phyloP scores from a whole-genome alignment of 2,888 invertebrate species.

The Eristalinus aeneus region DNA sequence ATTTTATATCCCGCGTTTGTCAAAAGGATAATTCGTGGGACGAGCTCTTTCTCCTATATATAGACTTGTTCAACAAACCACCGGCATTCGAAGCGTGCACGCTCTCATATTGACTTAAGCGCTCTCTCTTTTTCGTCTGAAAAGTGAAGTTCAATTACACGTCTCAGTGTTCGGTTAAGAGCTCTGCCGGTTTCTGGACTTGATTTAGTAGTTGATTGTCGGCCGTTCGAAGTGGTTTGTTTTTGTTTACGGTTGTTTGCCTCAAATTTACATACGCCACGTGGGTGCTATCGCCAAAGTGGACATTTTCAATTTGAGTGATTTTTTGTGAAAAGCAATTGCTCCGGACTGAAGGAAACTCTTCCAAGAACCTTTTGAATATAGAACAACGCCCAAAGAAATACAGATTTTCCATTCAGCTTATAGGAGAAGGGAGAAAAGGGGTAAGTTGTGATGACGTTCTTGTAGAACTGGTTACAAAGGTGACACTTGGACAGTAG shows the following conservation, averaged over 20 bases:
- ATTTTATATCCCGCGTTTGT: no score
- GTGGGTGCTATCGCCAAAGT: conserved; percentile 53
- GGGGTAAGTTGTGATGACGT: not conserved
- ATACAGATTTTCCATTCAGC: not conserved
- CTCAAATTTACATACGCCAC: conserved; percentile 51
- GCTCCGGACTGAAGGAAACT: not conserved
- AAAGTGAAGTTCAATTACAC: not conserved
- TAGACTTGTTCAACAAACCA: not conserved
- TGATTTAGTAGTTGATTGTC: conserved; percentile 61
- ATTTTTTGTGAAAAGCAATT: no score
- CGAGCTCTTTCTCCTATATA: not conserved
- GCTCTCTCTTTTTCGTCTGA: not conserved
- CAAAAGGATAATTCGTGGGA: no score
- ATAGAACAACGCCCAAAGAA: not conserved
- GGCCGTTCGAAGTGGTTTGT: conserved; percentile 35
- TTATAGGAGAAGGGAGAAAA: not conserved
- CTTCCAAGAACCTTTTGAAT: no score
- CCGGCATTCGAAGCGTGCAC: not conserved
- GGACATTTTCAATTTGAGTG: not conserved
- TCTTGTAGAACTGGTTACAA: not conserved
- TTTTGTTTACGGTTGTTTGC: conserved; percentile 57
- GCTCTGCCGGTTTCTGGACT: not conserved
- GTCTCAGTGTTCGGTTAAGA: not conserved
- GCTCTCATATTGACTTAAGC: not conserved
- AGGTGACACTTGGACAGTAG: no score